These are phyloP conservation scores for Champsocephalus esox DNA, from an alignment of 2,797 vertebrate genomes.

Conservation along the genomic window DNA sequence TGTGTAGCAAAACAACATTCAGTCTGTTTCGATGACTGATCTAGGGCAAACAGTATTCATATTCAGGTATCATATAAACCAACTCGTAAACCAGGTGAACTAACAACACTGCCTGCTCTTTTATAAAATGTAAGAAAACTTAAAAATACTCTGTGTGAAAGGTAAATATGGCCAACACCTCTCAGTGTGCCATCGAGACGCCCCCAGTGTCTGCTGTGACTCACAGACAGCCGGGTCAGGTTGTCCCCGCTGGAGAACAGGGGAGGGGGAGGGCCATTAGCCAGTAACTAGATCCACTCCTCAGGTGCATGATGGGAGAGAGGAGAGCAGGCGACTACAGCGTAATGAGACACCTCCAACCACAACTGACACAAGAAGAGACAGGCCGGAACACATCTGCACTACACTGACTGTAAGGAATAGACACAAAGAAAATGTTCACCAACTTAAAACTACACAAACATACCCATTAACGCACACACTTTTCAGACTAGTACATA, in stretches of 20 bases:
- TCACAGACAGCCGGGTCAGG: slow-evolving; percentile 61
- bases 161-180: not conserved
- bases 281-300: slow-evolving; percentile 66
- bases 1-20: slow-evolving; percentile 20
- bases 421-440: slow-evolving; percentile 1
- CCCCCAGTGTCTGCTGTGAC: slow-evolving; percentile 24
- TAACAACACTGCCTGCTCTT: not conserved
- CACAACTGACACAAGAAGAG: slow-evolving; percentile 25
- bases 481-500: not conserved
- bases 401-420: not conserved
- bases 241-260: slow-evolving; percentile 54
- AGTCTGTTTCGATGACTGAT: slow-evolving; percentile 37
- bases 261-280: slow-evolving; percentile 65
- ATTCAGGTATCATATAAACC: slow-evolving; percentile 23
- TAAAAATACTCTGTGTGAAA: not conserved
- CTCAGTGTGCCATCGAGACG: slow-evolving; percentile 5
- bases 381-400: slow-evolving; percentile 38
- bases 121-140: not conserved
- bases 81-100: not conserved
- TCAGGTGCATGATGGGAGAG: slow-evolving; percentile 46
- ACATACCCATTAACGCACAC: not conserved
- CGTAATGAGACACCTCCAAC: slow-evolving; percentile 73
- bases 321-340: slow-evolving; percentile 56
- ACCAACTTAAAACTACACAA: not conserved
- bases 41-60: slow-evolving; percentile 17